Percentiles rank a stretch among this genome's conserved stretches.
phyloP scores from a whole-genome alignment of 2,888 invertebrate genomes.

The Caenorhabditis wallacei region DNA sequence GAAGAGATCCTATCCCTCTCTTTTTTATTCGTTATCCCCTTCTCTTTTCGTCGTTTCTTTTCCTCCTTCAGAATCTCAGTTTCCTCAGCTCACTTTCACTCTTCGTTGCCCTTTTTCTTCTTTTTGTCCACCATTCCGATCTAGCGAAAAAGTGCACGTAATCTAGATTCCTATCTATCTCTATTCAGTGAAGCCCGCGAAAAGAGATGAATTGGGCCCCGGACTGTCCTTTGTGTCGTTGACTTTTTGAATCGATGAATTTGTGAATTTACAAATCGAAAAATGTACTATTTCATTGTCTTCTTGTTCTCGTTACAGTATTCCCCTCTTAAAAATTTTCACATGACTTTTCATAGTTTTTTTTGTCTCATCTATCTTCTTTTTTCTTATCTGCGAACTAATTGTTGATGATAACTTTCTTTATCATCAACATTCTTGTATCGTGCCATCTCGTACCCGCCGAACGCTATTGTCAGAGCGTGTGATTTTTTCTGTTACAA shows the following conservation, averaged over 20 bases:
- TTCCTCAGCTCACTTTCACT: constrained; percentile 46
- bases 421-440: constrained; percentile 17
- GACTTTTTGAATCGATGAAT: neutral
- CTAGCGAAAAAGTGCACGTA: constrained; percentile 47
- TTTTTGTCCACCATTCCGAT: constrained; percentile 10
- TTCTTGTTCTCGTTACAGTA: neutral
- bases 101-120: constrained; percentile 28
- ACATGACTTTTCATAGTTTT: constrained; percentile 6
- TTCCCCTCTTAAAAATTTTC: neutral
- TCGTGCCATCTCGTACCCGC: constrained; percentile 31
- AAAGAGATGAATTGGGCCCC: no score
- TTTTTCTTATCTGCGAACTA: constrained; percentile 20
- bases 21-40: constrained; percentile 1
- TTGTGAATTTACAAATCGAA: neutral
- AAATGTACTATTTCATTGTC: neutral
- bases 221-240: constrained; percentile 7
- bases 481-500: constrained; percentile 3
- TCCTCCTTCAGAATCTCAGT: constrained; percentile 19
- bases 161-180: constrained; percentile 46
- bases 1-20: constrained; percentile 12
- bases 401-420: constrained; percentile 23
- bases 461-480: constrained; percentile 17
- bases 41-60: constrained; percentile 5
- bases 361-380: neutral
- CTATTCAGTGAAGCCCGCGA: constrained; percentile 17